A percentile compares a stretch with the other conserved stretches of the same genome.
Evolutionary conservation across 2,888 invertebrate genomes (phyloP).

Genomic region (Eristalinus sepulchralis): DNA sequence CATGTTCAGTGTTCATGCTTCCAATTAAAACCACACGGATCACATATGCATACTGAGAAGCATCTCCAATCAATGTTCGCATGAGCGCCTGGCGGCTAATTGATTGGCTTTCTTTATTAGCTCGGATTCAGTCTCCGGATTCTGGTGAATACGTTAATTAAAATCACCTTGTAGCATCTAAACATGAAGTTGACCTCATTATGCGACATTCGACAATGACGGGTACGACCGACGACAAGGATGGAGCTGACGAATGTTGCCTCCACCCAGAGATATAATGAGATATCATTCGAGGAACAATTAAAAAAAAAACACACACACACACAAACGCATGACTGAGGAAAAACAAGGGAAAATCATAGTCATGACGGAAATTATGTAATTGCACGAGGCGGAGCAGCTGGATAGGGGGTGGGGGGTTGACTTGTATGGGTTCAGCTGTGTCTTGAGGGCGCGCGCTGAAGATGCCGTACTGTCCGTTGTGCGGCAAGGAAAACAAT

Average conservation of each 20-base stretch:
- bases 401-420: no score
- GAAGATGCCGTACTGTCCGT: background rate
- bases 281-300: background rate
- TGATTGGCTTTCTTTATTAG: background rate
- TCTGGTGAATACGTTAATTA: background rate
- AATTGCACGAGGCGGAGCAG: background rate
- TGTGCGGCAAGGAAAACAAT: background rate
- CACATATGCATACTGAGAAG: background rate
- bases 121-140: background rate
- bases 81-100: background rate
- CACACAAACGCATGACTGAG: background rate
- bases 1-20: background rate
- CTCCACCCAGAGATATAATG: background rate
- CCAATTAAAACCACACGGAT: background rate
- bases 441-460: background rate
- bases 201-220: background rate
- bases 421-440: background rate
- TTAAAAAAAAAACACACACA: background rate
- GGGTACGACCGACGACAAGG: background rate
- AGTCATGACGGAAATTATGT: background rate
- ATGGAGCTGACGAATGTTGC: background rate
- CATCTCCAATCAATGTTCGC: slow-evolving; percentile 14
- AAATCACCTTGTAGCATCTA: background rate
- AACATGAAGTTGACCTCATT: background rate
- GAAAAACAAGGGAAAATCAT: background rate